Percentiles rank a stretch among this genome's conserved stretches.
phyloP scores from a whole-genome alignment of 2,113 vertebrate species.

The Cisticola juncidis region DNA sequence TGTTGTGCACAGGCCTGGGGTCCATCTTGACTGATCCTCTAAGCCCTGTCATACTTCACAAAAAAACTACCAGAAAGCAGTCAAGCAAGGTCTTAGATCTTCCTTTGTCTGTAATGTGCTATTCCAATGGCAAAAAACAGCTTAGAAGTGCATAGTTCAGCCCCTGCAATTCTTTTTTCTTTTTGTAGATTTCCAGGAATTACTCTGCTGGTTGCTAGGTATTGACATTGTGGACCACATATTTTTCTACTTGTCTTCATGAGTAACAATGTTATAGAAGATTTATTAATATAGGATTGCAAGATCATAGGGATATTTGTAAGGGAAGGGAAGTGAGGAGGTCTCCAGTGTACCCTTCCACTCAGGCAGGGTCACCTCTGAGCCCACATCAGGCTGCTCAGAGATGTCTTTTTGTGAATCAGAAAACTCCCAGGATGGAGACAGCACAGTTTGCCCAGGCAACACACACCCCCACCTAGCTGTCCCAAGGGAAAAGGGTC shows the following conservation, averaged over 20 bases:
- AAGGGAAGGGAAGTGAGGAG: not conserved
- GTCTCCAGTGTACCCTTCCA: not conserved
- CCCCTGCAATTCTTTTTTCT: not conserved
- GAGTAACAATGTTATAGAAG: not conserved
- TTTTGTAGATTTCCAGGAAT: not conserved
- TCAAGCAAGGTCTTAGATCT: not conserved
- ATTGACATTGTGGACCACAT: not conserved
- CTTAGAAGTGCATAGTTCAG: not conserved
- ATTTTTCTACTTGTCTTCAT: not conserved
- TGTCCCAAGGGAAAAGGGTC: accelerated
- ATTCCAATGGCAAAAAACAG: not conserved
- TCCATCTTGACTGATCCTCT: not conserved
- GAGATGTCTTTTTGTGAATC: not conserved
- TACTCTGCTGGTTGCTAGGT: not conserved
- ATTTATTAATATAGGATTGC: not conserved
- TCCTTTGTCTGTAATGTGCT: not conserved
- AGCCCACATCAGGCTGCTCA: not conserved
- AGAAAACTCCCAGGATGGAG: not conserved
- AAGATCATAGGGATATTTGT: not conserved
- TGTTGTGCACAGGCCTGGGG: not conserved
- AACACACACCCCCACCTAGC: not conserved
- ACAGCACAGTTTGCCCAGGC: not conserved
- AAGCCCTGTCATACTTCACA: not conserved
- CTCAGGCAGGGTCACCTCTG: not conserved
- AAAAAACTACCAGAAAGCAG: not conserved